Percentiles rank a stretch among this genome's conserved stretches.
Evolutionary conservation across 2,113 vertebrate species (phyloP).

Genomic region (Epinephelus moara): DNA sequence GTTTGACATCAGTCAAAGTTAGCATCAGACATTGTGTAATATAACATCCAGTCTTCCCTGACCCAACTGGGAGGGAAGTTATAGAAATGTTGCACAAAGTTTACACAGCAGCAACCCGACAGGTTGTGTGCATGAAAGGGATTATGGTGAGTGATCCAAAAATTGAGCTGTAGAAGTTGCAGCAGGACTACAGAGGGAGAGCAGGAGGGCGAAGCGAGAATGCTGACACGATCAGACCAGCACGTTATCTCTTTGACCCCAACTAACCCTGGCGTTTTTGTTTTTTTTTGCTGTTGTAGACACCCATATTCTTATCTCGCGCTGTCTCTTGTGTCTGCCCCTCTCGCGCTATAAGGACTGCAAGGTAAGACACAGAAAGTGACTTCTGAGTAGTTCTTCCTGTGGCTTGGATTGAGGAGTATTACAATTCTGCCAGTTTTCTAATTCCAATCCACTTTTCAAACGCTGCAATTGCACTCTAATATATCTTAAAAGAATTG

Average conservation of each 20-base stretch:
- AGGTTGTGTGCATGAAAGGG: conserved; percentile 32
- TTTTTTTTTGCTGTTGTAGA: conserved; percentile 56
- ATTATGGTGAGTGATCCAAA: conserved; percentile 45
- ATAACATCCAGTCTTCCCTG: background rate
- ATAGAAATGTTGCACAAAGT: conserved; percentile 2
- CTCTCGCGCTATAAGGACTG: background rate
- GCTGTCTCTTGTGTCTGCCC: conserved; percentile 41
- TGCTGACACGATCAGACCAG: conserved; percentile 59
- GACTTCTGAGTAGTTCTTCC: conserved; percentile 7
- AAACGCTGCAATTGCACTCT: background rate
- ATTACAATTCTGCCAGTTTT: conserved; percentile 25
- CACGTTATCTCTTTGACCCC: conserved; percentile 67
- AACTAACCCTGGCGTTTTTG: conserved; percentile 55
- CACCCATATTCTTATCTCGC: conserved; percentile 58
- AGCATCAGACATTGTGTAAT: too few relatives aligned
- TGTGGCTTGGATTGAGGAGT: background rate
- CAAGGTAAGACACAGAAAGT: conserved; percentile 23
- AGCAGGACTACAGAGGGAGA: conserved; percentile 20
- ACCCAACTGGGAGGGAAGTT: background rate
- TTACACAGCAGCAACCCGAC: conserved; percentile 25
- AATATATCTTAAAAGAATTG: conserved; percentile 7
- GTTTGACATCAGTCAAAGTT: background rate
- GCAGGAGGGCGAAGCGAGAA: conserved; percentile 44
- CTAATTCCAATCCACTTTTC: background rate
- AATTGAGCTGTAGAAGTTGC: conserved; percentile 37